Percentiles rank a stretch among this genome's conserved stretches.
Conservation (phyloP, 2,797 vertebrate genomes). For the Heteromormyrus szaboi region DNA sequence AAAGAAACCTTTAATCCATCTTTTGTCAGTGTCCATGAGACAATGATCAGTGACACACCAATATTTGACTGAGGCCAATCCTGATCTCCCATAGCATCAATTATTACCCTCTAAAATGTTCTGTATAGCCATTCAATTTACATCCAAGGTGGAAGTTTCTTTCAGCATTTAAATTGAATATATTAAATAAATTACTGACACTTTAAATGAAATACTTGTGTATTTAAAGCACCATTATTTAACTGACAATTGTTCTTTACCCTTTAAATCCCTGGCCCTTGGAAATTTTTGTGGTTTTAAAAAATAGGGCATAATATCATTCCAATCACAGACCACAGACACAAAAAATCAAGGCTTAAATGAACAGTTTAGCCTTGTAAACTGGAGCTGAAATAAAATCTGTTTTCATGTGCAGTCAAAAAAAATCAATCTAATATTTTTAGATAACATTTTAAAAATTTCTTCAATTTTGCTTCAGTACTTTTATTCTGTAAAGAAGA, state of each 20-base stretch:
- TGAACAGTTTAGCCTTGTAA: neutral
- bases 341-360: neutral
- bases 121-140: neutral
- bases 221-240: neutral
- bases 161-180: neutral
- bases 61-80: neutral
- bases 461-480: neutral
- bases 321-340: neutral
- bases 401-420: neutral
- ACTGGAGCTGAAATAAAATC: neutral
- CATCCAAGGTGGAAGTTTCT: too few species aligned
- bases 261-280: neutral
- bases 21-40: neutral
- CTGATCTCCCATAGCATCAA: neutral
- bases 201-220: neutral
- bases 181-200: neutral
- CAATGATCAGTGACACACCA: neutral
- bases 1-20: neutral
- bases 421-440: neutral
- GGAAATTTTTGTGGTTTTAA: neutral
- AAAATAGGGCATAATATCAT: neutral
- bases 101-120: neutral
- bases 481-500: neutral
- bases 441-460: neutral
- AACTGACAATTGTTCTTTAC: neutral